These are phyloP conservation scores for Vespertilio murinus DNA, from an alignment of 2,797 vertebrate species.

Conservation along the genomic window DNA sequence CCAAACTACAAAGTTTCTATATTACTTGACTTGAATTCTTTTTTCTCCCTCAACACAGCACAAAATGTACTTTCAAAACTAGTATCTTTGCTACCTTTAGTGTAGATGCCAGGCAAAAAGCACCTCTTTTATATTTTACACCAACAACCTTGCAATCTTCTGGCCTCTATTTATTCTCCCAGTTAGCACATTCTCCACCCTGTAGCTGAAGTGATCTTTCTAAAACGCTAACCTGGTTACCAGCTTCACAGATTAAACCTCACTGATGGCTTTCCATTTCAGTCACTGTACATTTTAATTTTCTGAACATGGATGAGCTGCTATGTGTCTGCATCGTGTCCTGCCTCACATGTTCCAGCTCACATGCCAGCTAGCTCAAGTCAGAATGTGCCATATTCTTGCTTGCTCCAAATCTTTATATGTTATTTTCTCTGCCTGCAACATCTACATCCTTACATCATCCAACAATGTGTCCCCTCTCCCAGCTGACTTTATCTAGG, in stretches of 20 bases:
- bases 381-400: not conserved
- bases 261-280: not conserved
- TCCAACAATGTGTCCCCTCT: not conserved
- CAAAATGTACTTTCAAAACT: not conserved
- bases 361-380: not conserved
- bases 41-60: not conserved
- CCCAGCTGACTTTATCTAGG: not conserved
- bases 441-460: not conserved
- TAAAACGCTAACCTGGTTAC: not conserved
- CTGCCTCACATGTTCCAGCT: fast-evolving
- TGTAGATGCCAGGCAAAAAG: not conserved
- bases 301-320: not conserved
- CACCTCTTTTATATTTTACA: not conserved
- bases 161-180: not conserved
- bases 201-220: not conserved
- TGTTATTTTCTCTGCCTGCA: not conserved
- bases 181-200: not conserved
- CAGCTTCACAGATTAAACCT: not conserved
- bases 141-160: not conserved
- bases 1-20: not conserved
- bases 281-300: not conserved
- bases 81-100: not conserved
- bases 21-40: not conserved
- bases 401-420: not conserved
- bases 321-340: not conserved